These are phyloP conservation scores for Heliconius aoede DNA, from an alignment of 2,888 invertebrate species.

Conservation along the genomic window DNA sequence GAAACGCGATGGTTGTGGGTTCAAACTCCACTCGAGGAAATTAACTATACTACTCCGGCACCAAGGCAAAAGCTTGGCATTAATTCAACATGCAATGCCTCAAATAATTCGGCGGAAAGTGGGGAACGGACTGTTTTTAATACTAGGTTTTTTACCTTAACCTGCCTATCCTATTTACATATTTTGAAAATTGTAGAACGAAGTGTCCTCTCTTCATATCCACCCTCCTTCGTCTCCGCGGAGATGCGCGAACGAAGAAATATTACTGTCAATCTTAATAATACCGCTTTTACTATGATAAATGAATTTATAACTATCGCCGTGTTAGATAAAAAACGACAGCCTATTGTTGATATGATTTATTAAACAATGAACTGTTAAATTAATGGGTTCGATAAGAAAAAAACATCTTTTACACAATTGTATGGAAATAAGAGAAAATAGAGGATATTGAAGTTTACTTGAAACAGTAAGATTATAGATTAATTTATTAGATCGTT, in stretches of 20 bases:
- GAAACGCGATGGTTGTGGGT: too few relatives aligned
- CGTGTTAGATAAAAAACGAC: constrained; percentile 7
- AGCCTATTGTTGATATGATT: constrained; percentile 37
- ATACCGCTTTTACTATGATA: background rate
- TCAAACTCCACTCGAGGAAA: background rate
- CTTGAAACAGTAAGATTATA: background rate
- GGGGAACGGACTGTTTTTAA: too few relatives aligned
- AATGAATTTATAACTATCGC: background rate
- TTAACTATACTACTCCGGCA: too few relatives aligned
- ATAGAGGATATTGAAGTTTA: constrained; percentile 17
- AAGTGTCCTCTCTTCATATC: too few relatives aligned
- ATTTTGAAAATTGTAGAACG: too few relatives aligned
- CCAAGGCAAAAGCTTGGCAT: too few relatives aligned
- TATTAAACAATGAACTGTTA: constrained; percentile 32
- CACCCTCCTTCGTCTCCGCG: too few relatives aligned
- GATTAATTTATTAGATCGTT: background rate
- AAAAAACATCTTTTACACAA: constrained; percentile 9
- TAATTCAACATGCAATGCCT: too few relatives aligned
- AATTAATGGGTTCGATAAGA: constrained; percentile 13
- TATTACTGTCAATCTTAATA: background rate
- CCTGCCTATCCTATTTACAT: too few relatives aligned
- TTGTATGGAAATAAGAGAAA: constrained; percentile 39
- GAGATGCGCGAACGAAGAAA: background rate
- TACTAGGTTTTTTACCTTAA: too few relatives aligned
- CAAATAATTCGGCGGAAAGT: too few relatives aligned